Percentiles rank a stretch among this genome's conserved stretches.
Evolutionary conservation across 2,797 vertebrate genomes (phyloP).

Genomic region (Clarias pachynema): DNA sequence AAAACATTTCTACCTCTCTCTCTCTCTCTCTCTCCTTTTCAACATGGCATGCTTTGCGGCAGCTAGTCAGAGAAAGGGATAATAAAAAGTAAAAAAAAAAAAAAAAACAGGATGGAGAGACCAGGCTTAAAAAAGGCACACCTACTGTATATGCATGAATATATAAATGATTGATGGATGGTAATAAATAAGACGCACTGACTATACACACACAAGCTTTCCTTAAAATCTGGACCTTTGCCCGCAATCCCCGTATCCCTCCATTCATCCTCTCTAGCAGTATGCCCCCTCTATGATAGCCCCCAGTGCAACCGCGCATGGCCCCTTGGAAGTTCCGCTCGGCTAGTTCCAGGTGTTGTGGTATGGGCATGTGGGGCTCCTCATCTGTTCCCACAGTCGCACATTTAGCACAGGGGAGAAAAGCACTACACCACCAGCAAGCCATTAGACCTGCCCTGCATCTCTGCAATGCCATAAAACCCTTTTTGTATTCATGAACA

Average conservation of each 20-base stretch:
- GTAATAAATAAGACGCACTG: neutral
- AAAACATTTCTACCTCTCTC: constrained; percentile 50
- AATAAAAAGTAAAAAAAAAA: neutral
- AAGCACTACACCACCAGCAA: constrained; percentile 56
- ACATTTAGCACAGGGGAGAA: constrained; percentile 59
- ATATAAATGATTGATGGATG: neutral
- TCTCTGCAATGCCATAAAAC: constrained; percentile 36
- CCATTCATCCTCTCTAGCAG: constrained; percentile 61
- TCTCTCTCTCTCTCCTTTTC: constrained; percentile 14
- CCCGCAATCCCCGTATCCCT: neutral
- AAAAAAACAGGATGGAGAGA: neutral
- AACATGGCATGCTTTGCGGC: neutral
- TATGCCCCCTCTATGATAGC: constrained; percentile 41
- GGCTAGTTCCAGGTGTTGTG: constrained; percentile 79
- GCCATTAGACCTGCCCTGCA: constrained; percentile 49
- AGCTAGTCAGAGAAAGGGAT: neutral
- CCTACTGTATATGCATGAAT: too few species aligned
- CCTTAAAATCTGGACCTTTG: neutral
- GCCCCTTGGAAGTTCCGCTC: constrained; percentile 74
- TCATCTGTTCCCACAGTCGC: constrained; percentile 74
- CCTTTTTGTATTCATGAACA: constrained; percentile 23
- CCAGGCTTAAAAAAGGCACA: neutral
- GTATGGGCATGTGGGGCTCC: constrained; percentile 67
- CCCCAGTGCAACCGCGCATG: constrained; percentile 44
- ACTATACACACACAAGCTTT: neutral